phyloP scores from a whole-genome alignment of 2,888 invertebrate genomes.

The Pyrrhosoma nymphula region DNA sequence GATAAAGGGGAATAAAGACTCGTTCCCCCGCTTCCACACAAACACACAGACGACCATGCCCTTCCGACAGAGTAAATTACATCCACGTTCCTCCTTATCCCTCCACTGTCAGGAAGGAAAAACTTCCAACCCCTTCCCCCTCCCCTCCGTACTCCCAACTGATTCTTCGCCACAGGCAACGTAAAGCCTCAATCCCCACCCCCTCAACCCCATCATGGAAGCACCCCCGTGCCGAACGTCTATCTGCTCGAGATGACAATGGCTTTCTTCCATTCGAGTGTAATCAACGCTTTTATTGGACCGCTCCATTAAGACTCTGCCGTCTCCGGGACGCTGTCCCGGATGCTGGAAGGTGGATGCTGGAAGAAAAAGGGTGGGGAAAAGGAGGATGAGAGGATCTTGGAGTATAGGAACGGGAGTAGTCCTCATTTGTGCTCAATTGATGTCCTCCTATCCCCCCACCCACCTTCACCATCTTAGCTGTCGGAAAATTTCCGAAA shows the following conservation, averaged over 20 bases:
- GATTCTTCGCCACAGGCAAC: conserved; percentile 2
- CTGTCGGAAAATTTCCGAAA: no score
- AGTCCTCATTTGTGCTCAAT: neutral
- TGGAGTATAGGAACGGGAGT: neutral
- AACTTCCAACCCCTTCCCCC: neutral
- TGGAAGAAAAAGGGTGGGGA: neutral
- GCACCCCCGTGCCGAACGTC: neutral
- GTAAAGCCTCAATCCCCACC: neutral
- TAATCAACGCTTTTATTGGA: conserved; percentile 60
- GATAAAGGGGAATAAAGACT: neutral
- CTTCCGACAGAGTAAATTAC: conserved; percentile 10
- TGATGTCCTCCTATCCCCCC: neutral
- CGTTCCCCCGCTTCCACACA: neutral
- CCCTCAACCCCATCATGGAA: neutral
- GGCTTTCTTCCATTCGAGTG: neutral
- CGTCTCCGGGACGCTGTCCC: neutral
- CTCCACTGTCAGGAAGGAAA: neutral
- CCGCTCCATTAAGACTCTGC: conserved; percentile 10
- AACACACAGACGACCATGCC: neutral
- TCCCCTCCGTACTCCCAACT: neutral
- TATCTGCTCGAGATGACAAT: neutral
- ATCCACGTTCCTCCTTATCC: neutral
- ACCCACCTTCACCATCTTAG: neutral
- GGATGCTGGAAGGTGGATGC: neutral
- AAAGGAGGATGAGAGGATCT: neutral